Conservation (phyloP, 2,888 invertebrate species). For the Acanthosepion esculentum region DNA sequence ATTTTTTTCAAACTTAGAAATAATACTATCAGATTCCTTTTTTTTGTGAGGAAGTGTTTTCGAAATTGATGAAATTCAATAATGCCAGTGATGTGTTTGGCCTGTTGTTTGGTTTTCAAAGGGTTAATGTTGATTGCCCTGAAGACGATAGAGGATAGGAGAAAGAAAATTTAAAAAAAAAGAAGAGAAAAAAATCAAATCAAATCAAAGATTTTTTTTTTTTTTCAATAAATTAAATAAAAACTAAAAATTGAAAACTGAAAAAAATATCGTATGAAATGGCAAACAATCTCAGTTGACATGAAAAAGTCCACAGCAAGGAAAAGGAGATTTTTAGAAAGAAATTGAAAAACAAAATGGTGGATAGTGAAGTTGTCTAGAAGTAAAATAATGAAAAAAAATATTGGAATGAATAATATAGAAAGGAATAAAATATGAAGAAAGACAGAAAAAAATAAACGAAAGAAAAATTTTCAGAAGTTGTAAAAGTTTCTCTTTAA, state of each 20-base stretch:
- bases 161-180: no score
- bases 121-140: slow-evolving; percentile 33
- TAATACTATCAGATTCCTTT: neutral
- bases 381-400: neutral
- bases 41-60: neutral
- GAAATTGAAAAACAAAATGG: neutral
- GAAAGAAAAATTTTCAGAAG: neutral
- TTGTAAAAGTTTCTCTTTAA: slow-evolving; percentile 11
- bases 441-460: neutral
- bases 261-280: neutral
- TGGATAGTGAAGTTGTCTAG: neutral
- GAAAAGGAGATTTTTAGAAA: neutral
- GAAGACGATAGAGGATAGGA: neutral
- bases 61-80: slow-evolving; percentile 10
- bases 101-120: neutral
- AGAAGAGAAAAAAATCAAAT: neutral
- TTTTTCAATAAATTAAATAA: neutral
- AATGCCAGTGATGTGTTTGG: neutral
- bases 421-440: neutral
- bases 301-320: neutral
- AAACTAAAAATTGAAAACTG: neutral
- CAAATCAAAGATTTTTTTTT: neutral
- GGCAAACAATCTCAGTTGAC: neutral
- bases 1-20: neutral
- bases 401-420: neutral